Conservation (phyloP, 2,797 vertebrate genomes). For the Myotis findleyi region DNA sequence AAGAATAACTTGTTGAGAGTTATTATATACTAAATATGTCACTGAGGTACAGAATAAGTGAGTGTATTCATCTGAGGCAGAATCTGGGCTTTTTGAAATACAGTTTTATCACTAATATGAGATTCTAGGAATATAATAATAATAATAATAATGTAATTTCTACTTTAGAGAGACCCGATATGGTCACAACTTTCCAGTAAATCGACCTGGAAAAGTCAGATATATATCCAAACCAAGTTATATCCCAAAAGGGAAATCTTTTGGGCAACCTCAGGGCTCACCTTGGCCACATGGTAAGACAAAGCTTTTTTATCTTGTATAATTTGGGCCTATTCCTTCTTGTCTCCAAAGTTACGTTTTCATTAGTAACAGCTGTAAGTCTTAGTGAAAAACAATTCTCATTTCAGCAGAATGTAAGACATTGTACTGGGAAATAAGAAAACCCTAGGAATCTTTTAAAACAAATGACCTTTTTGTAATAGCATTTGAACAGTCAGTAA, state of each 20-base stretch:
- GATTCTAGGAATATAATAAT: background rate
- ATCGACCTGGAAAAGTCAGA: slow-evolving; percentile 76
- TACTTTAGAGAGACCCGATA: slow-evolving; percentile 72
- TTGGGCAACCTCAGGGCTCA: slow-evolving; percentile 70
- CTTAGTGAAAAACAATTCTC: slow-evolving; percentile 15
- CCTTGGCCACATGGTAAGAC: slow-evolving; percentile 63
- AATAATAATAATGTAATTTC: slow-evolving; percentile 33
- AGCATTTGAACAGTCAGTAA: background rate
- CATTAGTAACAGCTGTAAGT: slow-evolving; percentile 74
- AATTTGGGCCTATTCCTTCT: background rate
- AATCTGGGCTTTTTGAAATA: slow-evolving; percentile 26
- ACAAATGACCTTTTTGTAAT: background rate
- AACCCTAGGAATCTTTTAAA: background rate
- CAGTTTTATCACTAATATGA: background rate
- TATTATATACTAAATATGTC: background rate
- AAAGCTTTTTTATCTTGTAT: background rate
- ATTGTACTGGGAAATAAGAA: background rate
- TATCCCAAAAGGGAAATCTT: slow-evolving; percentile 57
- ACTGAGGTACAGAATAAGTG: background rate
- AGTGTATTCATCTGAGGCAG: background rate
- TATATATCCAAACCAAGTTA: slow-evolving; percentile 70
- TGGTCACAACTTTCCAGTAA: slow-evolving; percentile 70
- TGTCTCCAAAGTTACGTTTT: background rate
- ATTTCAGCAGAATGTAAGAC: background rate
- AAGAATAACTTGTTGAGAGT: background rate